phyloP scores from a whole-genome alignment of 1,140 invertebrate species.

The Hesperophylax magnus region DNA sequence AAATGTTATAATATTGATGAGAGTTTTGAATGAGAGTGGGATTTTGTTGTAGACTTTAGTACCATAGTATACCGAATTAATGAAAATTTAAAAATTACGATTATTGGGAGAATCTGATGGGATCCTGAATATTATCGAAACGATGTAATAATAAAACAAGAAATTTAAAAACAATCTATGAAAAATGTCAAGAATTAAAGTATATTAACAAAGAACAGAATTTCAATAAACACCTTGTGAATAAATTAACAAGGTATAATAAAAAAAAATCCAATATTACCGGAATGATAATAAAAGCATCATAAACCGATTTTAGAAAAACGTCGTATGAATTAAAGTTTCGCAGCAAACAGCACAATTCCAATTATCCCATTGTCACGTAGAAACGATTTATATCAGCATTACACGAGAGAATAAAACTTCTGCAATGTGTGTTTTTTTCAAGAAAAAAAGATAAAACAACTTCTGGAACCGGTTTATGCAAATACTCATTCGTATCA shows the following conservation, averaged over 20 bases:
- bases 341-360: neutral
- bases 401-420: neutral
- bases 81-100: neutral
- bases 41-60: no score
- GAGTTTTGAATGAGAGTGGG: no score
- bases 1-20: no score
- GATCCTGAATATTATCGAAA: neutral
- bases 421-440: neutral
- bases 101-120: neutral
- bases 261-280: neutral
- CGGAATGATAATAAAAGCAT: neutral
- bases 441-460: neutral
- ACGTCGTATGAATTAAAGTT: neutral
- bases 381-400: neutral
- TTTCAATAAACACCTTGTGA: neutral
- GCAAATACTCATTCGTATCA: conserved; percentile 6
- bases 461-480: neutral
- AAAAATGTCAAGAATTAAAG: neutral
- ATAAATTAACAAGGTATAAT: no score
- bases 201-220: neutral
- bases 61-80: no score
- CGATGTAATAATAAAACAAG: neutral
- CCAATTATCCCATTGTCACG: neutral
- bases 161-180: neutral
- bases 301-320: neutral